Percentiles rank a stretch among this genome's conserved stretches.
Conservation (phyloP, 2,113 vertebrate genomes). For the Nothobranchius kuhntae region DNA sequence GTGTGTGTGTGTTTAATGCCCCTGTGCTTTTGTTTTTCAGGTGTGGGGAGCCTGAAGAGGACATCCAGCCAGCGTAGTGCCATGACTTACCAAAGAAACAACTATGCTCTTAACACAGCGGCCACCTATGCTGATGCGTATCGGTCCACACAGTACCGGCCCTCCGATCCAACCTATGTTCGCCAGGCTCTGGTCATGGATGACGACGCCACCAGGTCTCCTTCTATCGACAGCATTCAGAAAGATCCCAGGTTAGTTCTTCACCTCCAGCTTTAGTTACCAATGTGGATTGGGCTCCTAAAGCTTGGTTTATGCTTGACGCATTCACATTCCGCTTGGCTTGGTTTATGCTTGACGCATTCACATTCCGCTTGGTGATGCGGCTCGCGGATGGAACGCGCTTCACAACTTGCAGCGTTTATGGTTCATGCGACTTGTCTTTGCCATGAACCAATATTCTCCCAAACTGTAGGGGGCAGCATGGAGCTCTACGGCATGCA, state of each 20-base stretch:
- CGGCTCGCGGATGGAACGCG: too few relatives aligned
- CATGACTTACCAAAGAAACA: constrained; percentile 95
- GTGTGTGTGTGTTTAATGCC: constrained; percentile 6
- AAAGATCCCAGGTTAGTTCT: constrained; percentile 91
- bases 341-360: too few relatives aligned
- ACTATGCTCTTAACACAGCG: constrained; percentile 85
- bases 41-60: constrained; percentile 91
- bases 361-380: too few relatives aligned
- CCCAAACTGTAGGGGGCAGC: too few relatives aligned
- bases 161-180: constrained; percentile 82
- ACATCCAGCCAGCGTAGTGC: constrained; percentile 92
- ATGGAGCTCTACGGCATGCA: too few relatives aligned
- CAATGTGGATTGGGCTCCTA: too few relatives aligned
- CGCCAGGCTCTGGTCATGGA: constrained; percentile 80
- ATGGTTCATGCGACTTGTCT: too few relatives aligned
- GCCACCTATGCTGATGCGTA: constrained; percentile 89
- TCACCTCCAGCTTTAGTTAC: neutral
- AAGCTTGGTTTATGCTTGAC: too few relatives aligned
- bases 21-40: constrained; percentile 62
- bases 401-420: too few relatives aligned
- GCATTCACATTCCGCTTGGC: too few relatives aligned
- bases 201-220: constrained; percentile 88
- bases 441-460: too few relatives aligned
- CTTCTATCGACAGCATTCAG: constrained; percentile 97
- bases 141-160: constrained; percentile 83